Conservation (phyloP, 1,140 invertebrate species). For the Drosophila sturtevanti region DNA sequence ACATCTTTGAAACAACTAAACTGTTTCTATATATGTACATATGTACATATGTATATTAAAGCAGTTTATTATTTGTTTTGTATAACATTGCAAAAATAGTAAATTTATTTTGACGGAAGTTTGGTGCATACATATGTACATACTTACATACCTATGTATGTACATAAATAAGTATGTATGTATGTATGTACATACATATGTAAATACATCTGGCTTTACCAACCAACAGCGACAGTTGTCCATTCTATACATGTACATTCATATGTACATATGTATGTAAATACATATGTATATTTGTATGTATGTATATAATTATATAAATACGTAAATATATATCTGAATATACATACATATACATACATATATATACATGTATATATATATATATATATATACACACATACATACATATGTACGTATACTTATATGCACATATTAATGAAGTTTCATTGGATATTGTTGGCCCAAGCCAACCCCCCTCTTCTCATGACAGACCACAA, state of each 20-base stretch:
- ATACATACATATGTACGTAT: neutral
- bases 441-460: conserved; percentile 31
- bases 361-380: conserved; percentile 26
- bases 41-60: too few relatives aligned
- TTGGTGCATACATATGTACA: too few relatives aligned
- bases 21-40: too few relatives aligned
- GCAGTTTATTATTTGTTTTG: too few relatives aligned
- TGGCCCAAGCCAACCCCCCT: neutral
- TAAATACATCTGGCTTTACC: too few relatives aligned
- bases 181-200: neutral
- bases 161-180: too few relatives aligned
- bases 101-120: too few relatives aligned
- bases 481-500: conserved; percentile 10
- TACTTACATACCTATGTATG: too few relatives aligned
- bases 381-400: neutral
- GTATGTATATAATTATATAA: neutral
- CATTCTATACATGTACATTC: conserved; percentile 17
- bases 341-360: conserved; percentile 11
- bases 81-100: too few relatives aligned
- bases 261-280: conserved; percentile 20
- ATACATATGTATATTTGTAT: neutral
- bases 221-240: too few relatives aligned
- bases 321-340: conserved; percentile 4
- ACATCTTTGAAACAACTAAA: too few relatives aligned
- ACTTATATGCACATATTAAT: conserved; percentile 56